Base-by-base conservation (phyloP, 2,888 invertebrate genomes). In the Thyatira batis region DNA sequence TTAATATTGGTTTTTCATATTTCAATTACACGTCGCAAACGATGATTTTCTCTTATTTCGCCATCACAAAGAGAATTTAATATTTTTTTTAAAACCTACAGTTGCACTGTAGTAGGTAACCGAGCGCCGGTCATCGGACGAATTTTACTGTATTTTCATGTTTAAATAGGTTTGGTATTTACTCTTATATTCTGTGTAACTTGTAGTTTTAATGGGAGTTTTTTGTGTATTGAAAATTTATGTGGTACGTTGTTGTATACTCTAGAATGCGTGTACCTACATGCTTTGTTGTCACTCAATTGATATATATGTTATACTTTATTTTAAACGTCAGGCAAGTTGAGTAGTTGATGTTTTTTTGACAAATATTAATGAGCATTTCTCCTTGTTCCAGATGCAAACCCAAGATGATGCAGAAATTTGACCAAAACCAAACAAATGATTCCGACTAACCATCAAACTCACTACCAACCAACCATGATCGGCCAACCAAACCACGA, bases 371-470 rank as follows among this genome's bases (percentile, higher is more conserved):
- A 6, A 39, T 17, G 17, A 17, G 8, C 8, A 3, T 3, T 8
- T 39, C 17, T 39, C 39, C 17, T 85, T 82, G 81, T 90, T 89
- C 44, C 91, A 92, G 91, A 91, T 91, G 90, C 77, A 75, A 70
- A 68, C 73, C 67, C 79, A 84, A 80, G 83, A 90, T 83, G 86
- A 84, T 57, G 77, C 76, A 65, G 71, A 70, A 55, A 87, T 88
- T 86, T 90, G 90, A 91, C 86, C 81, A 71, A 51, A 58, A 56
- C 54, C 68, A 60, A 61, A 60, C 64, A 69, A 66, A 67, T 58
- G 65, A 67, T 64, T 53, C 67, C 50, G 8, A 39, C 39, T 39
- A 17, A 39, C 39, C 2, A 13, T 17, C 39, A 1, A 63, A 65
- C 64, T 59, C 51, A 67, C 61, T 57, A 73, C 64, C 63, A 68